Evolutionary conservation across 2,113 vertebrate genomes (phyloP).

Genomic region (Lutjanus erythropterus): DNA sequence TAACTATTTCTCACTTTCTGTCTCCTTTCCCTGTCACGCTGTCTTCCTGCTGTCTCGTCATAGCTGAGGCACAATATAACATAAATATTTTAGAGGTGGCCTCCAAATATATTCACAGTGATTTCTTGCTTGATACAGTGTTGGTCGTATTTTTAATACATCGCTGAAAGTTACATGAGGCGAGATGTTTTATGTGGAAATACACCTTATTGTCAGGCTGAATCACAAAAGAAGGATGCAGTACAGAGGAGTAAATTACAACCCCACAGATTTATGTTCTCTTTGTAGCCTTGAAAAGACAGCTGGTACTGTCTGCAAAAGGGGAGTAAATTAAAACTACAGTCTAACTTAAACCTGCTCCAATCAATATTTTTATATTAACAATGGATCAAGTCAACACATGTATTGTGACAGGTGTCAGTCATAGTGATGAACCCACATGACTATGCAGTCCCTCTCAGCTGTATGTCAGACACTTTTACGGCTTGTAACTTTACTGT

Average conservation of each 20-base stretch:
- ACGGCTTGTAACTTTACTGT: not conserved
- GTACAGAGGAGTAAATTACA: constrained; percentile 9
- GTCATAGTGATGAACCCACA: not conserved
- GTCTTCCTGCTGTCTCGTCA: not conserved
- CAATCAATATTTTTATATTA: not conserved
- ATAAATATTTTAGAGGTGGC: constrained; percentile 60
- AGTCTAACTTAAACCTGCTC: not conserved
- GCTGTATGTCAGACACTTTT: not conserved
- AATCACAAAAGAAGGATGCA: not conserved
- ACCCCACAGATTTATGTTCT: not conserved
- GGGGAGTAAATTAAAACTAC: not conserved
- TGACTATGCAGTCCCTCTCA: not conserved
- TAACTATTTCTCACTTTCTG: constrained; percentile 28
- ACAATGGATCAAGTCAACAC: not conserved
- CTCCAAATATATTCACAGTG: constrained; percentile 47
- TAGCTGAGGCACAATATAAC: constrained; percentile 36
- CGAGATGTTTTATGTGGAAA: not conserved
- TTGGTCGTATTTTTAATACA: constrained; percentile 40
- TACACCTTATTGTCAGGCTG: not conserved
- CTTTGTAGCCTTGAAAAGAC: not conserved
- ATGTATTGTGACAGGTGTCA: not conserved
- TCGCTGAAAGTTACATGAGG: not conserved
- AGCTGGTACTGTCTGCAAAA: not conserved
- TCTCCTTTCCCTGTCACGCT: not conserved
- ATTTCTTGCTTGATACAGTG: constrained; percentile 43